Evolutionary conservation across 2,113 vertebrate species (phyloP), one percentile per base, ranked within the genome.

Genomic region (Mus spicilegus): DNA sequence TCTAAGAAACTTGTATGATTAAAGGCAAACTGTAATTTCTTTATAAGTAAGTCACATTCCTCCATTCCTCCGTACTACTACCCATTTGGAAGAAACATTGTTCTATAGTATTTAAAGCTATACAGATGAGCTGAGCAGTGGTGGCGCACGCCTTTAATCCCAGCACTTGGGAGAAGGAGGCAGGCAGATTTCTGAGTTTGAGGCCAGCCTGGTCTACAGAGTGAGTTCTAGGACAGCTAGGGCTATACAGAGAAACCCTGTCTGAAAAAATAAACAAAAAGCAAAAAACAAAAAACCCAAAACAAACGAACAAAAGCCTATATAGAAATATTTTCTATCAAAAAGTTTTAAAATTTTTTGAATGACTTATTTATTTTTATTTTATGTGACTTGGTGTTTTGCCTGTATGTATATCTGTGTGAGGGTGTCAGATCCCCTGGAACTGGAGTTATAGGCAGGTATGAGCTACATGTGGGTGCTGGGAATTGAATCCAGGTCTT

Each of bases 21-120:
- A 54, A 5, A 80, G 81, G 51, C n/a, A 97, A 91, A 91, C 30
- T 24, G 20, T 88, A 42, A 70, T 95, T 97, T 94, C 86, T 94
- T 46, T 91, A 24, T 26, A 94, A 73, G 30, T 94, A 84, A 93
- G 17, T 87, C 92, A 56, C 1, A 39, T 87, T 54, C n/a, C 33
- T 91, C 13, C 5, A 39, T 89, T 54, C n/a, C 33, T 91, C 16
- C 3, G 36, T 72, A 76, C 0, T 26, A 82, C 81, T 96, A 42
- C 36, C 11, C 22, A 75, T 85, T 94, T 94, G 89, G 46, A 95
- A 94, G 75, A 90, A 70, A 76, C 30, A 51, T 61, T 88, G 1
- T 73, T 58, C 46, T 88, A 87, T 46, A 88, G 46, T 69, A 93
- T 88, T 88, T 94, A 65, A 82, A 90, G 42, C 56, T 58, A 6